Base-by-base conservation (phyloP, 2,888 invertebrate genomes). In the Microplitis manilae region DNA sequence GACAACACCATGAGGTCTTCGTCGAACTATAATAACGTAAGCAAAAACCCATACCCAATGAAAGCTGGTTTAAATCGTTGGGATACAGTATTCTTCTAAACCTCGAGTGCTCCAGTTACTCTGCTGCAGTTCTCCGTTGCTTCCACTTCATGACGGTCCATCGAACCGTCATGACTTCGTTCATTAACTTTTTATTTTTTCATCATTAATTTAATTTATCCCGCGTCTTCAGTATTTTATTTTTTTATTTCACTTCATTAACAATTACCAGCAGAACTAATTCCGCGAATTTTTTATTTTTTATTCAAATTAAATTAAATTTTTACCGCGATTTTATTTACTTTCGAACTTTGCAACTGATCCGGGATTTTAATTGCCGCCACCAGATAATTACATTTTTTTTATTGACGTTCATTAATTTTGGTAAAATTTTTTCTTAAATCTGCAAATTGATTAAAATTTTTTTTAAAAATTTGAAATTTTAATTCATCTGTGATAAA, bases 41-140 rank as follows among this genome's bases (percentile, higher is more conserved):
- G 68, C 64, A 40, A 64, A 75, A 75, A 62, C n/a, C 69, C 38
- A 20, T 7, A 40, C 62, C 15, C 68, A 61, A 69, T 59, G 17
- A 64, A 30, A 17, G 39, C 15, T 59, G 20, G 38, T 71, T 17
- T 62, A 7, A 50, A 70, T 17, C 17, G 15, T 61, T 41, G 71
- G 50, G 71, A 39, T 50, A 68, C 64, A 62, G 61, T 40, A 40
- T 39, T 62, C 20, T 75, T 50, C 13, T 13, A 68, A 70, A 71
- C 70, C 38, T 76, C 74, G 60, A 50, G 59, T 69, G 60, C 71
- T 68, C 71, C 65, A 61, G 75, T 79, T 76, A 76, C 64, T 80
- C 70, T 41, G 38, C 73, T 76, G 75, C 79, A 77, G 80, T 78
- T 79, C 77, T 62, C 77, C 78, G 76, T 64, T 68, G 78, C 71